Percentiles rank a stretch among this genome's conserved stretches.
phyloP scores from a whole-genome alignment of 2,888 invertebrate species.

The Catocala fraxini region DNA sequence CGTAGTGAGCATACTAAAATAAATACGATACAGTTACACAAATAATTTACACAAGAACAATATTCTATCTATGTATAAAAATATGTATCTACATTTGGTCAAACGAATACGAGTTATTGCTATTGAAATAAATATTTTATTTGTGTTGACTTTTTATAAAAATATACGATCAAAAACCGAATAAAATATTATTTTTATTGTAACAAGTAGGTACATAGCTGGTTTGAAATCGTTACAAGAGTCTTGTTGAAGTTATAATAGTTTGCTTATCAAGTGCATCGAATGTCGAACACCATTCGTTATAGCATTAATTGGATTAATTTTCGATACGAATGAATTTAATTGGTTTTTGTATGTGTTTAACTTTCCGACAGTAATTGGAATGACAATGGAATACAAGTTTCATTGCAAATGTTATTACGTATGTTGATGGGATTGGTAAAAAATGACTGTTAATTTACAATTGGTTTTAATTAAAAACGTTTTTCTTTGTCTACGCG shows the following conservation, averaged over 20 bases:
- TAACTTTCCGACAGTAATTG: slow-evolving; percentile 38
- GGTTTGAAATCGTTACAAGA: slow-evolving; percentile 1
- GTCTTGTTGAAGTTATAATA: slow-evolving; percentile 1
- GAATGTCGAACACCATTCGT: slow-evolving; percentile 16
- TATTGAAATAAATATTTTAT: too few species aligned
- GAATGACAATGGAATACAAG: slow-evolving; percentile 12
- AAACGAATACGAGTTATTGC: too few species aligned
- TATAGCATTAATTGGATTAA: slow-evolving; percentile 42
- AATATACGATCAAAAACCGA: too few species aligned
- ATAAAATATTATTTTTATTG: too few species aligned
- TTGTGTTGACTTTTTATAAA: too few species aligned
- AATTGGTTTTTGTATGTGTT: slow-evolving; percentile 42
- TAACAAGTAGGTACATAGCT: too few species aligned
- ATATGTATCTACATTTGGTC: too few species aligned
- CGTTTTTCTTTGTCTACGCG: neutral
- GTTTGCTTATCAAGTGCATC: slow-evolving; percentile 16
- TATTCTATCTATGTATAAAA: too few species aligned
- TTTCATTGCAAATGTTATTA: slow-evolving; percentile 9
- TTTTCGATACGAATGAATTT: slow-evolving; percentile 40
- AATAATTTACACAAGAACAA: too few species aligned
- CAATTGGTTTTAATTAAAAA: neutral
- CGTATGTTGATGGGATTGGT: neutral
- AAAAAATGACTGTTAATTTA: neutral
- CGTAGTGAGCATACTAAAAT: too few species aligned
- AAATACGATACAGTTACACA: too few species aligned